Evolutionary conservation across 2,888 invertebrate genomes (phyloP).

Genomic region (Eugnorisma glareosa): DNA sequence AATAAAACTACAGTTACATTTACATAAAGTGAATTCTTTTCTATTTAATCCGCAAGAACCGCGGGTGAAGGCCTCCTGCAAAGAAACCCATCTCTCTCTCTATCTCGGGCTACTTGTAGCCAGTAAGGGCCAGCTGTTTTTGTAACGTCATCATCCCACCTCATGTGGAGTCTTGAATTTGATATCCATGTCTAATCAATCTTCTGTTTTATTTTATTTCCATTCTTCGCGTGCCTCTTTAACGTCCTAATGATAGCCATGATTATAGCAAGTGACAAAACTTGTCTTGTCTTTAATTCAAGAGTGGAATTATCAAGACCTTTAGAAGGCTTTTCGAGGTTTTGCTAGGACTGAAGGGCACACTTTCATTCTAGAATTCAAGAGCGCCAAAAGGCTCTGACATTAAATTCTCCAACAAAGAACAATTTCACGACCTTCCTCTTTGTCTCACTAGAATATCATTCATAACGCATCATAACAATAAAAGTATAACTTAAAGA

Average conservation of each 20-base stretch:
- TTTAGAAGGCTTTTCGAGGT: background rate
- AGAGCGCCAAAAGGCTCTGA: slow-evolving; percentile 6
- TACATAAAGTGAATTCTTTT: too few relatives aligned
- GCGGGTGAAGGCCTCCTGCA: too few relatives aligned
- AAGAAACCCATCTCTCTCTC: too few relatives aligned
- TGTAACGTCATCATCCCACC: too few relatives aligned
- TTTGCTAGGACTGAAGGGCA: background rate
- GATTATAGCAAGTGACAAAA: background rate
- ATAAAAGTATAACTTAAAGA: slow-evolving; percentile 36
- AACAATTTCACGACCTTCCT: slow-evolving; percentile 34
- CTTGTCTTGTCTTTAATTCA: background rate
- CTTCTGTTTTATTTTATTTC: background rate
- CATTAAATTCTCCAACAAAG: slow-evolving; percentile 29
- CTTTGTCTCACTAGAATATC: slow-evolving; percentile 27
- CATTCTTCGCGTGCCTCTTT: background rate
- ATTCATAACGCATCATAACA: slow-evolving; percentile 45
- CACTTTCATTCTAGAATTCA: slow-evolving; percentile 1
- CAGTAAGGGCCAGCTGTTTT: too few relatives aligned
- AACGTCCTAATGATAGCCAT: background rate
- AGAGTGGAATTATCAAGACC: background rate
- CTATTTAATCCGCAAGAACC: too few relatives aligned
- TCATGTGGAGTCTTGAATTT: too few relatives aligned
- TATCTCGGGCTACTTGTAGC: too few relatives aligned
- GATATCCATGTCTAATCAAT: background rate
- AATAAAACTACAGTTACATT: too few relatives aligned